Conservation (phyloP, 2,888 invertebrate species). For the Andrena bucephala region DNA sequence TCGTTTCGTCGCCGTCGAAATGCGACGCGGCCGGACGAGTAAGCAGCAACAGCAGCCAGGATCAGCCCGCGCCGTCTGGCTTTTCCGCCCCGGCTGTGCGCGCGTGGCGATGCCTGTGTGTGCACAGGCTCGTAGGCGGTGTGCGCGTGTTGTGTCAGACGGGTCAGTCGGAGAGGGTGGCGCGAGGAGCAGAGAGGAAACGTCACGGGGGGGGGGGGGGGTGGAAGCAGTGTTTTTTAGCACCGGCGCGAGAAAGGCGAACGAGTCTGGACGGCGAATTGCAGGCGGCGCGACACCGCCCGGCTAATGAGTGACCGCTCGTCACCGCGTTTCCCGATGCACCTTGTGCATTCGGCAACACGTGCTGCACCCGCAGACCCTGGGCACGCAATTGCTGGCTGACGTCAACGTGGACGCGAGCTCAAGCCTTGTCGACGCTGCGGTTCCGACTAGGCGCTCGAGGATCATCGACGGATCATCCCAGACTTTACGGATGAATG, state of each 20-base stretch:
- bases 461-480: too few relatives aligned
- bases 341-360: constrained; percentile 40
- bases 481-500: too few relatives aligned
- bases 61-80: constrained; percentile 42
- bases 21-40: constrained; percentile 58
- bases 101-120: not conserved
- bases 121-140: not conserved
- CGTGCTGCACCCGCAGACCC: constrained; percentile 19
- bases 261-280: constrained; percentile 44
- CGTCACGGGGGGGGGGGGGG: not conserved
- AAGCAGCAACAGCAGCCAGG: constrained; percentile 28
- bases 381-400: constrained; percentile 29
- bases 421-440: not conserved
- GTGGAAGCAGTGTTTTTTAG: constrained; percentile 23
- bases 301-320: constrained; percentile 45
- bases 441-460: not conserved
- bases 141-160: constrained; percentile 14
- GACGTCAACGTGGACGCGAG: constrained; percentile 23
- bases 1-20: constrained; percentile 68
- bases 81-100: constrained; percentile 13
- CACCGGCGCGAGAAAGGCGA: constrained; percentile 45
- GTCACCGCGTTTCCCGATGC: constrained; percentile 13
- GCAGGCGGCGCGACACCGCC: constrained; percentile 40
- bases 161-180: constrained; percentile 39
- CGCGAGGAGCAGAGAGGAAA: constrained; percentile 8